Percentiles rank a stretch among this genome's conserved stretches.
Conservation (phyloP, 1,140 invertebrate genomes). For the Cotesia vestalis region DNA sequence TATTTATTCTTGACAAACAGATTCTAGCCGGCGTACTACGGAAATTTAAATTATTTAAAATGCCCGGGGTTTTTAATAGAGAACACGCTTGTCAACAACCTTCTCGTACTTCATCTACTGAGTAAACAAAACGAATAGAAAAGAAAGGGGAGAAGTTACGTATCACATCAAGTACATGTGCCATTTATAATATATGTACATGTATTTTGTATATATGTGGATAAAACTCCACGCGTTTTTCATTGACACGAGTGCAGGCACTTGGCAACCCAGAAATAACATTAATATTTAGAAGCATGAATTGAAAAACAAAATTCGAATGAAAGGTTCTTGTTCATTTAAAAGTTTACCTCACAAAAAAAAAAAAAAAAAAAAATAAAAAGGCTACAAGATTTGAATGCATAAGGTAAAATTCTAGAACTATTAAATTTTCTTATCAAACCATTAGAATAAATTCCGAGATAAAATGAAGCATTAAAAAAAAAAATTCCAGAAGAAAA, state of each 20-base stretch:
- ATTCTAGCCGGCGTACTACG: not conserved
- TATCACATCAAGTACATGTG: not conserved
- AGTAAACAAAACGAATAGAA: not conserved
- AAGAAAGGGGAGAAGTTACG: too few species aligned
- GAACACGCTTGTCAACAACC: not conserved
- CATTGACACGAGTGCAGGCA: not conserved
- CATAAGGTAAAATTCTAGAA: too few species aligned
- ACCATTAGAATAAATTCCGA: too few species aligned
- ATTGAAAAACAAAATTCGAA: too few species aligned
- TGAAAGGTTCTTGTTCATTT: too few species aligned
- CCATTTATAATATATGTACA: constrained; percentile 12
- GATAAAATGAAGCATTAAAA: too few species aligned
- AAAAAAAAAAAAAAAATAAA: too few species aligned
- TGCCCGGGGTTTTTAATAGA: not conserved
- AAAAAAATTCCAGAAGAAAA: too few species aligned
- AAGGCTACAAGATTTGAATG: too few species aligned
- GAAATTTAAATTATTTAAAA: not conserved
- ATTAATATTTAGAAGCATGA: too few species aligned
- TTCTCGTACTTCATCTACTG: constrained; percentile 5
- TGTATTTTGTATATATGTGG: not conserved
- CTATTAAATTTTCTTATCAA: too few species aligned
- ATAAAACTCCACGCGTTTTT: not conserved
- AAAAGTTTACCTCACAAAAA: too few species aligned
- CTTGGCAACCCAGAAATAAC: not conserved
- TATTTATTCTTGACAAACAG: constrained; percentile 14